Base-by-base conservation (phyloP, 37 sponge, comb jelly and placozoan species). In the Axinella damicornis region DNA sequence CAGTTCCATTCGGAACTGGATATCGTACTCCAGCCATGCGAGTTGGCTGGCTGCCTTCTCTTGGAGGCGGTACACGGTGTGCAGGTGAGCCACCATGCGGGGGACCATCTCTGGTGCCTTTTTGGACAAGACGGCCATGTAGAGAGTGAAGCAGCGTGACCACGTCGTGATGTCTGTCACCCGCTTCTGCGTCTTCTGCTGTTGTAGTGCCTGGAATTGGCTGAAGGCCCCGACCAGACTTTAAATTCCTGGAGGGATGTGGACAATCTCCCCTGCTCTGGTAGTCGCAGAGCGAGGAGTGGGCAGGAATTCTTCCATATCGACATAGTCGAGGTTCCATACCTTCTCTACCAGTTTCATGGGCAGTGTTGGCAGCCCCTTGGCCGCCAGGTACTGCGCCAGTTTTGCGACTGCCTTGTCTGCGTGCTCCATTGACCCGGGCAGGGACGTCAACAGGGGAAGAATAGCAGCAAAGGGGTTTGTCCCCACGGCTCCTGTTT, bases 301-400 rank as follows among this genome's bases (percentile, higher is more conserved):
- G 35, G 71, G 71, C 13, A 70, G 71, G 12, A 70, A 28, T 16
- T 70, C 71, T 14, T 70, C 71, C 71, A 70, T 28, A 30, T 70
- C 71, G 19, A 70, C 36, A 35, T 35, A 70, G 9, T 70, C 71
- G 37, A 31, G 38, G 71, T 70, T 35, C 71, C 71, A 70, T 30
- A 70, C 36, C 37, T 35, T 30, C 38, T 70, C 37, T 6, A 39
- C 71, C 16, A 70, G 39, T 35, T 31, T 15, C 19, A 12, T 15
- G 13, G 71, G 71, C 38, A 70, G 9, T 33, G 71, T 70, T 15
- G 71, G 71, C 9, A 70, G 71, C 13, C 34, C 71, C 18, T 30
- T 30, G 13, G 39, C 34, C 38, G 34, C 71, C 71, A 70, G 12
- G 36, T 30, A 70, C 22, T 13, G 36, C 14, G 34, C n/a, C 34